phyloP scores from a whole-genome alignment of 1,140 invertebrate genomes.

The Trichonephila clavata region DNA sequence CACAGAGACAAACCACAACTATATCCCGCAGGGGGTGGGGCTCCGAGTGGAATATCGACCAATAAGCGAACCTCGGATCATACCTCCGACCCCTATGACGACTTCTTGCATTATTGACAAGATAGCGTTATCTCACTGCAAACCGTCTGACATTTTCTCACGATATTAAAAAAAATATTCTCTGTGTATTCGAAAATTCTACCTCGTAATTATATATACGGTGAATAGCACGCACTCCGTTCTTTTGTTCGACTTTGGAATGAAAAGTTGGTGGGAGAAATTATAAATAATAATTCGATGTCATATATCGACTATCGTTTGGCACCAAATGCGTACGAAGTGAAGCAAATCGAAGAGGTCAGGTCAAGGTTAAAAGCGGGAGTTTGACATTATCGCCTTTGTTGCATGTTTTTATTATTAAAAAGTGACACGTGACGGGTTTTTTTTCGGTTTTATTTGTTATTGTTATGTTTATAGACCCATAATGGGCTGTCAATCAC shows the following conservation, averaged over 20 bases:
- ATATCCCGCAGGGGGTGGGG: constrained; percentile 36
- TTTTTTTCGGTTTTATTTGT: not conserved
- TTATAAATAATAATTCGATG: constrained; percentile 56
- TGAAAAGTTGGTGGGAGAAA: constrained; percentile 9
- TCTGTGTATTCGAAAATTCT: not conserved
- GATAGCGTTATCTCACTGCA: constrained; percentile 72
- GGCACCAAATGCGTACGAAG: constrained; percentile 1
- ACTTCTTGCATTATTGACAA: constrained; percentile 74
- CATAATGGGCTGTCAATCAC: constrained; percentile 70
- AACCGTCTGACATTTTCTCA: constrained; percentile 68
- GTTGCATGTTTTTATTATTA: constrained; percentile 23
- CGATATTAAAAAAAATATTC: not conserved
- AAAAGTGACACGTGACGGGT: not conserved
- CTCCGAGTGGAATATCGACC: constrained; percentile 40
- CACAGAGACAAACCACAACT: constrained; percentile 75
- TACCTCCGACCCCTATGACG: constrained; percentile 55
- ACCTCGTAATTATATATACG: constrained; percentile 54
- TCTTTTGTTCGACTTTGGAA: constrained; percentile 42
- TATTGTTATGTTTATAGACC: constrained; percentile 48
- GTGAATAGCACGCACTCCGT: constrained; percentile 17
- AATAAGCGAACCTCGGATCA: constrained; percentile 39
- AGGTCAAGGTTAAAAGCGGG: constrained; percentile 74
- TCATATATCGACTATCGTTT: constrained; percentile 52
- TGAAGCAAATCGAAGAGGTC: constrained; percentile 47
- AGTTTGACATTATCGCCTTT: constrained; percentile 68